A percentile compares a stretch with the other conserved stretches of the same genome.
phyloP scores from a whole-genome alignment of 2,888 invertebrate genomes.

The Amitus sp. region DNA sequence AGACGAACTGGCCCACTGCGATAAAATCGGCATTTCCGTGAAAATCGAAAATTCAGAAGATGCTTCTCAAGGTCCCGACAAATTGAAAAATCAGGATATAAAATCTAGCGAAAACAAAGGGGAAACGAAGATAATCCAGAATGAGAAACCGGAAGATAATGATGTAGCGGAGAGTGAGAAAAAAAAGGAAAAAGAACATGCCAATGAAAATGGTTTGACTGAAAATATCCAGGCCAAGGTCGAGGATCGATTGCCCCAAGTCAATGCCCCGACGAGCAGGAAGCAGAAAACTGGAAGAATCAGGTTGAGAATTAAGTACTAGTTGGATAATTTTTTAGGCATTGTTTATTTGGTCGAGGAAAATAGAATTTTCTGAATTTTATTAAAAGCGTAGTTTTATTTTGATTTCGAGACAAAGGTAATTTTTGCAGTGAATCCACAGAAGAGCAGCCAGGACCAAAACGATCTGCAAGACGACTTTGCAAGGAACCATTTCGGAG shows the following conservation, averaged over 20 bases:
- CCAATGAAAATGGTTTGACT: slow-evolving; percentile 12
- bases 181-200: slow-evolving; percentile 29
- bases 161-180: slow-evolving; percentile 26
- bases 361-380: neutral
- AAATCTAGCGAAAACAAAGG: slow-evolving; percentile 29
- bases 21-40: slow-evolving; percentile 61
- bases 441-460: slow-evolving; percentile 65
- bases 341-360: slow-evolving; percentile 8
- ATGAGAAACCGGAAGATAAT: no score
- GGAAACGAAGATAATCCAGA: no score
- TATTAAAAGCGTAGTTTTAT: no score
- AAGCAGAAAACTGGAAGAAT: slow-evolving; percentile 18
- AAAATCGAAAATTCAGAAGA: slow-evolving; percentile 61
- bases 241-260: no score
- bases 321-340: neutral
- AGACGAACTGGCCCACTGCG: slow-evolving; percentile 58
- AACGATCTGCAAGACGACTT: slow-evolving; percentile 73
- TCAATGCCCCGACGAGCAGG: slow-evolving; percentile 20
- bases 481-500: slow-evolving; percentile 69
- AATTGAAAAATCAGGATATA: no score
- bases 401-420: no score
- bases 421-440: slow-evolving; percentile 51
- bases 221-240: slow-evolving; percentile 1
- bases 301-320: slow-evolving; percentile 27
- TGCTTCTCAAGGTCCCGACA: no score